These are phyloP conservation scores for Thamnaconus septentrionalis DNA, from an alignment of 2,113 vertebrate genomes.

Conservation along the genomic window DNA sequence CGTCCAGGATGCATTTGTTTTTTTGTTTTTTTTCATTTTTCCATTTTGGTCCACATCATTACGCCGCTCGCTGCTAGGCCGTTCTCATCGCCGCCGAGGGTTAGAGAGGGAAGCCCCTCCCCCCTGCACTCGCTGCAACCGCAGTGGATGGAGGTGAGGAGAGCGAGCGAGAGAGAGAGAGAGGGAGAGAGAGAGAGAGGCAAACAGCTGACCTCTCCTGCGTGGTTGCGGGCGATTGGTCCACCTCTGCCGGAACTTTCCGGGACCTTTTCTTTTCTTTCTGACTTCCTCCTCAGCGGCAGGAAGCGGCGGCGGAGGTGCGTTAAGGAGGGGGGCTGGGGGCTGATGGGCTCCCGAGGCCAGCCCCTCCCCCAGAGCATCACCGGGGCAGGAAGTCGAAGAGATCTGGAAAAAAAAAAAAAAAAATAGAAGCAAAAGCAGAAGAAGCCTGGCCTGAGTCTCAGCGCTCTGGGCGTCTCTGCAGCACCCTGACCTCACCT, in stretches of 20 bases:
- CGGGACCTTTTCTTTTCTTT: constrained; percentile 38
- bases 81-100: constrained; percentile 43
- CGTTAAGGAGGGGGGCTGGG: no score
- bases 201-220: constrained; percentile 42
- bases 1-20: no score
- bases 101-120: constrained; percentile 33
- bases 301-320: constrained; percentile 2
- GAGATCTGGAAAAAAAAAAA: no score
- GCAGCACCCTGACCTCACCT: constrained; percentile 37
- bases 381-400: no score
- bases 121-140: constrained; percentile 40
- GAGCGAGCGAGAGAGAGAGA: constrained; percentile 2
- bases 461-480: constrained; percentile 31
- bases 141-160: constrained; percentile 24
- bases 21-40: constrained; percentile 77
- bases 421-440: constrained; percentile 8
- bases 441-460: constrained; percentile 38
- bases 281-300: constrained; percentile 32
- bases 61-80: constrained; percentile 61
- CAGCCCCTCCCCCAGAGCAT: constrained; percentile 17
- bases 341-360: neutral
- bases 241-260: constrained; percentile 42
- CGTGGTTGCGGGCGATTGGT: constrained; percentile 54
- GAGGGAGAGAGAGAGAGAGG: constrained; percentile 6
- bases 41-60: constrained; percentile 78